phyloP scores from a whole-genome alignment of 2,113 vertebrate species.

The Bubo scandiacus region DNA sequence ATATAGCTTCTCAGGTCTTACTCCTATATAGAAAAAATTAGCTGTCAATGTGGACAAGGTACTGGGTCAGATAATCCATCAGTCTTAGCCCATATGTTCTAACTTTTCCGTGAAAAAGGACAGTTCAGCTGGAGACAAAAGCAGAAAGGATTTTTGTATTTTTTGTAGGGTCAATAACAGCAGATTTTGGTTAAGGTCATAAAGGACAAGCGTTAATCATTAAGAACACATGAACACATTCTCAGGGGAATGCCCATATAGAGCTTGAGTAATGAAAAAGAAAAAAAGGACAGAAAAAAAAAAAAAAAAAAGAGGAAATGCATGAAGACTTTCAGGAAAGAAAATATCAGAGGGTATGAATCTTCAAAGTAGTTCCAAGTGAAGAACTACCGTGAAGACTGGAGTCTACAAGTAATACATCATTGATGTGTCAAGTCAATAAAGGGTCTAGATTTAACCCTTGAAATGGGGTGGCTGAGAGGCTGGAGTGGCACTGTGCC shows the following conservation, averaged over 20 bases:
- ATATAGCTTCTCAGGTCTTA: background rate
- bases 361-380: background rate
- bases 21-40: background rate
- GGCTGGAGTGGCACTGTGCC: background rate
- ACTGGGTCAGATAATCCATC: background rate
- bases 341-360: background rate
- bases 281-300: no score
- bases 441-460: background rate
- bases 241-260: background rate
- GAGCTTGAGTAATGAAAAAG: background rate
- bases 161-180: background rate
- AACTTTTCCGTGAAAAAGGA: background rate
- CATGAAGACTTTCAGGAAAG: background rate
- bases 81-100: background rate
- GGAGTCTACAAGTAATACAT: background rate
- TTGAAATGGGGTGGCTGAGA: background rate
- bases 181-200: background rate
- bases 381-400: background rate
- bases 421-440: background rate
- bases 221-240: background rate
- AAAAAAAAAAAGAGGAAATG: background rate
- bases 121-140: background rate
- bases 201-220: background rate
- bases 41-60: background rate
- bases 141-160: background rate